A percentile compares a stretch with the other conserved stretches of the same genome.
phyloP scores from a whole-genome alignment of 2,797 vertebrate species.

The Apogon hyalosoma region DNA sequence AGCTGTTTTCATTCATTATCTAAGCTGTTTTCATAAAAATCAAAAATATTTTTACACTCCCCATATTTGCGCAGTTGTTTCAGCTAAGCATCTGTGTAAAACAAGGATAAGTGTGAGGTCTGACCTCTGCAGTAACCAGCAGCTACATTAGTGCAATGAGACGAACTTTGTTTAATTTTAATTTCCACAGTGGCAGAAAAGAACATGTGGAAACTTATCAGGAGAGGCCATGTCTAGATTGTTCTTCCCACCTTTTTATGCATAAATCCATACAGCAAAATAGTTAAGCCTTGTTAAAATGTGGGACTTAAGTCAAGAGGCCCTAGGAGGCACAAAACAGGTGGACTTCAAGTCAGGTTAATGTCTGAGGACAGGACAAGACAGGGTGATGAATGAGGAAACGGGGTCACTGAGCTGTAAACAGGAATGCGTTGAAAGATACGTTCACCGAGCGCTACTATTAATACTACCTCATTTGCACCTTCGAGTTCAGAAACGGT shows the following conservation, averaged over 20 bases:
- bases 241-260: background rate
- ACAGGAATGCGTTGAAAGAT: slow-evolving; percentile 64
- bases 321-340: background rate
- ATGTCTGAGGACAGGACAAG: slow-evolving; percentile 27
- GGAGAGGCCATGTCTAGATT: background rate
- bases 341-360: slow-evolving; percentile 14
- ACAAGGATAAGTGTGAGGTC: no score
- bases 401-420: slow-evolving; percentile 61
- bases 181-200: background rate
- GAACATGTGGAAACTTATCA: background rate
- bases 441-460: slow-evolving; percentile 62
- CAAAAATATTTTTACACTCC: no score
- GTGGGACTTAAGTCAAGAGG: background rate
- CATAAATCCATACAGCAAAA: background rate
- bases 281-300: background rate
- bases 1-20: no score
- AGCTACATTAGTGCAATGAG: no score
- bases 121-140: no score
- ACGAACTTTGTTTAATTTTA: no score
- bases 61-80: no score
- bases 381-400: slow-evolving; percentile 61
- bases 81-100: no score
- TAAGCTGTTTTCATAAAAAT: no score
- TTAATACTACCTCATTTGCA: slow-evolving; percentile 59
- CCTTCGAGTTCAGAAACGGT: slow-evolving; percentile 44